Percentiles rank a stretch among this genome's conserved stretches.
phyloP scores from a whole-genome alignment of 2,797 vertebrate genomes.

The Nyctibius grandis region DNA sequence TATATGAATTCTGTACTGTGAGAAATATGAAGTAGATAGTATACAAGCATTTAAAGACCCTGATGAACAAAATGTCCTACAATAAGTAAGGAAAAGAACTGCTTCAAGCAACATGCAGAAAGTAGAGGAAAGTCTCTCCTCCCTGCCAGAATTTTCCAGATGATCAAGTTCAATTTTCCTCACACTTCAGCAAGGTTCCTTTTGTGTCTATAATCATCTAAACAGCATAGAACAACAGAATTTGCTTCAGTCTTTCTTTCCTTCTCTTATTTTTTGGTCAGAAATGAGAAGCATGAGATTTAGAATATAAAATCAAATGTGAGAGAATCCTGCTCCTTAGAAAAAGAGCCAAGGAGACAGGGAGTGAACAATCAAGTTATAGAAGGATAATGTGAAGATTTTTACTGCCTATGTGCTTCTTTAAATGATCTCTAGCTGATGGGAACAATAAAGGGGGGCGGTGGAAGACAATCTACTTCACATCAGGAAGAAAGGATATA shows the following conservation, averaged over 20 bases:
- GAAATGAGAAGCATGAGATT: background rate
- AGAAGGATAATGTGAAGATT: background rate
- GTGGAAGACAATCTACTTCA: background rate
- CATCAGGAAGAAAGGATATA: background rate
- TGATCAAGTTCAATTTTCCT: background rate
- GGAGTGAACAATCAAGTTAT: background rate
- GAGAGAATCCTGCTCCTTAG: background rate
- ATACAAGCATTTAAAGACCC: background rate
- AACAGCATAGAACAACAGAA: background rate
- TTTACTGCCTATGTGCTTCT: background rate
- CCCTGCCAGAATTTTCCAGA: background rate
- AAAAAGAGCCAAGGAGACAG: background rate
- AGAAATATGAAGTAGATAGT: background rate
- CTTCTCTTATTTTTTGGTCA: background rate
- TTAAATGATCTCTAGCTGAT: background rate
- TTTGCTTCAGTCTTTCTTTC: background rate
- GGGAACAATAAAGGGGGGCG: background rate
- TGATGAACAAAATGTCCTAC: background rate
- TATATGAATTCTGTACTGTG: background rate
- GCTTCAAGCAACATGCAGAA: background rate
- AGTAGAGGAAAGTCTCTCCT: background rate
- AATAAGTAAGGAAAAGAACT: background rate
- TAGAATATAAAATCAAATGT: background rate
- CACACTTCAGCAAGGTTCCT: background rate
- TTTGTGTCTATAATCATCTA: background rate